phyloP scores from a whole-genome alignment of 2,113 vertebrate species.

The Microcebus lehilahytsara region DNA sequence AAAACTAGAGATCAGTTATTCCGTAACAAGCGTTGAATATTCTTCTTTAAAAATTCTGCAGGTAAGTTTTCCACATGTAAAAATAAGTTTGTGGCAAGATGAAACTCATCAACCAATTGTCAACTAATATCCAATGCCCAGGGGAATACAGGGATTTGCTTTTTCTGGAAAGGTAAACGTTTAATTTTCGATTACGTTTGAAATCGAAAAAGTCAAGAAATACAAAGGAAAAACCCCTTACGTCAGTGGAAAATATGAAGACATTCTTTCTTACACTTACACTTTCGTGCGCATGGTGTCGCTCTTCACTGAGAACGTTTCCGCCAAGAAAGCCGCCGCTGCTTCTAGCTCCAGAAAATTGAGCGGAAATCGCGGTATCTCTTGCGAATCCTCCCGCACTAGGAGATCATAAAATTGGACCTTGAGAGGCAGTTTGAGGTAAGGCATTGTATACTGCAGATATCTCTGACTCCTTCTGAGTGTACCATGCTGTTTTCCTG shows the following conservation, averaged over 20 bases:
- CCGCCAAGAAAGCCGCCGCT: background rate
- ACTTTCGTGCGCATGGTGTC: slow-evolving; percentile 74
- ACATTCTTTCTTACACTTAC: slow-evolving; percentile 60
- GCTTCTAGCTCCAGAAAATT: slow-evolving; percentile 25
- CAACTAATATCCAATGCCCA: background rate
- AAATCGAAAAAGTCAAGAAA: background rate
- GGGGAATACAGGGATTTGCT: background rate
- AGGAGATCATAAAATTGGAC: background rate
- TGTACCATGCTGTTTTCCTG: slow-evolving; percentile 53
- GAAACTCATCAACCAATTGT: background rate
- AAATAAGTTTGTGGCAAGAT: background rate
- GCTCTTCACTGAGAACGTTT: slow-evolving; percentile 71
- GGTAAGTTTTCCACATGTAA: background rate
- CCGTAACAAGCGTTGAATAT: background rate
- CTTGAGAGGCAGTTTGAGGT: background rate
- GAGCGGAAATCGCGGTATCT: background rate
- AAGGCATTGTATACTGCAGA: background rate
- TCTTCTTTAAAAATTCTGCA: background rate
- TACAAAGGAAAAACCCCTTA: background rate
- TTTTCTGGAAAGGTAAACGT: background rate
- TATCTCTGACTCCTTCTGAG: background rate
- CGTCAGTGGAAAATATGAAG: background rate
- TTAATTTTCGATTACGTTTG: background rate
- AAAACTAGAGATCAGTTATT: background rate
- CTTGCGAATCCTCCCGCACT: background rate